Evolutionary conservation across 1,140 invertebrate species (phyloP), one percentile per base, ranked within the genome.

Genomic region (Sycophila sp.): DNA sequence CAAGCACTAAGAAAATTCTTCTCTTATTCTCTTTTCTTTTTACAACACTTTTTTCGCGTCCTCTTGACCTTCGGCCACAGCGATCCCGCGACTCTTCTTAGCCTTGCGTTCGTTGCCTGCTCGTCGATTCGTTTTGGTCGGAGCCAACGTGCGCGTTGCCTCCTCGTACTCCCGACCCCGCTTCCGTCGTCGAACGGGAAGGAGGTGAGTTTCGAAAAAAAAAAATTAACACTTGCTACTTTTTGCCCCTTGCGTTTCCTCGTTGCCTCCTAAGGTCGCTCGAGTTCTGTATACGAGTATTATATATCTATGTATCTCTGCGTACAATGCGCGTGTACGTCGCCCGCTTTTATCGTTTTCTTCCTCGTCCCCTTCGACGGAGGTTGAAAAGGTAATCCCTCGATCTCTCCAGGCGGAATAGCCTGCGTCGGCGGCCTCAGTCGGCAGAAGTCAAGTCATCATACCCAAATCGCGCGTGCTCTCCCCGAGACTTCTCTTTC

Each of bases 391-490:
- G n/a, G n/a, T n/a, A n/a, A n/a, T n/a, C n/a, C n/a, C n/a, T n/a
- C n/a, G n/a, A n/a, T n/a, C n/a, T n/a, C n/a, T n/a, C n/a, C n/a
- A n/a, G n/a, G n/a, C n/a, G n/a, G n/a, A n/a, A n/a, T 53, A 76
- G 76, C 72, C 71, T 71, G 73, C 85, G 89, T 89, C 89, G 89
- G 89, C 87, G 55, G 55, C 30, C 30, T 34, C 88, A 89, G 85
- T 90, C 89, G 89, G 89, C 89, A 91, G 88, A 90, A 91, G 88
- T 90, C 89, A 92, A 92, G 91, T 92, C 91, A 92, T 93, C 89
- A 90, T 92, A 75, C 38, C 80, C 80, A 81, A 81, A 68, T 42
- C 49, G 63, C 51, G 58, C 38, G 68, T 56, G 30, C 51, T 74
- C 68, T 84, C 91, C 92, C 92, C 91, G 91, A 91, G 89, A 91